Conservation (phyloP, 1,140 invertebrate species). For the Drosophila carrolli region DNA sequence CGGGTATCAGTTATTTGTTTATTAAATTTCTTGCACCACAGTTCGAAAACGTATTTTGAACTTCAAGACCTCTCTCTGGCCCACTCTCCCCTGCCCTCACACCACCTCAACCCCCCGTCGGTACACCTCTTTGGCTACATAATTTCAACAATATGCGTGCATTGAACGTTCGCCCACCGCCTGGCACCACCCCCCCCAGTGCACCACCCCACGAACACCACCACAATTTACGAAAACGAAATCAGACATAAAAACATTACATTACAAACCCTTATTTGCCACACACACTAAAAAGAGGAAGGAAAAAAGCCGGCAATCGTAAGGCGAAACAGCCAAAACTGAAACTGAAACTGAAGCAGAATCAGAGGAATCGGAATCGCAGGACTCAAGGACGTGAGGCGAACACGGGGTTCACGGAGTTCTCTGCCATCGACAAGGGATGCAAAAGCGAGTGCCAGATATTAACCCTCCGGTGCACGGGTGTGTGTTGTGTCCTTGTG, state of each 20-base stretch:
- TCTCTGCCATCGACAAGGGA: conserved; percentile 67
- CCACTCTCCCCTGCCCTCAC: not conserved
- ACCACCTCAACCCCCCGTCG: conserved; percentile 4
- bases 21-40: conserved; percentile 20
- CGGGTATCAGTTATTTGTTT: too few species aligned
- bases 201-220: conserved; percentile 8
- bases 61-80: conserved; percentile 33
- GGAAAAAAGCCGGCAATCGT: conserved; percentile 53
- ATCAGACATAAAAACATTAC: conserved; percentile 84
- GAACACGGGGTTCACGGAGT: conserved; percentile 46
- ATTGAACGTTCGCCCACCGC: conserved; percentile 31
- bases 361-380: conserved; percentile 24
- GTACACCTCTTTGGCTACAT: conserved; percentile 63
- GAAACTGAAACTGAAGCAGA: conserved; percentile 74
- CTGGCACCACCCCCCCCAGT: conserved; percentile 20
- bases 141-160: conserved; percentile 84
- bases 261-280: conserved; percentile 84
- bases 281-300: conserved; percentile 59
- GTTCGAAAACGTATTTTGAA: conserved; percentile 39
- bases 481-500: too few species aligned
- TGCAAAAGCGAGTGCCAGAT: conserved; percentile 77
- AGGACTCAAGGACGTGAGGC: conserved; percentile 63
- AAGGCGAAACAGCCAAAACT: conserved; percentile 52
- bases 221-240: conserved; percentile 70
- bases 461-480: conserved; percentile 64